Percentiles rank a stretch among this genome's conserved stretches.
Conservation (phyloP, 2,113 vertebrate species). For the Corythaeola cristata region DNA sequence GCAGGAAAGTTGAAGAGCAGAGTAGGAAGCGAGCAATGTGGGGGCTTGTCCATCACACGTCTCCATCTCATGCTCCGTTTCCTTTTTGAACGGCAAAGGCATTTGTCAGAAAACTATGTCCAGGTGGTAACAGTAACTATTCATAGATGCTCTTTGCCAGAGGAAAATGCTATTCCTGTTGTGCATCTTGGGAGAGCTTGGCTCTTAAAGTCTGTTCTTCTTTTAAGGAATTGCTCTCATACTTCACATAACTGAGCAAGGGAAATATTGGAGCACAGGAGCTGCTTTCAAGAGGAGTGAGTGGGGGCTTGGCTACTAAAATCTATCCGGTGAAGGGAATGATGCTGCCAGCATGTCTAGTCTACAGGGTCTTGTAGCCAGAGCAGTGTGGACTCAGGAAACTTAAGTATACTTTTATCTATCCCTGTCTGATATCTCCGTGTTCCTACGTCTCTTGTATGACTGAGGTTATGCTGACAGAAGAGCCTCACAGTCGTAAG, state of each 20-base stretch:
- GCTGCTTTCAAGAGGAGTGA: neutral
- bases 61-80: fast-evolving
- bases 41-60: neutral
- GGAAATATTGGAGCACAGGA: fast-evolving
- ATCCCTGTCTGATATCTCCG: fast-evolving
- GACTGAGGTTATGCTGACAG: neutral
- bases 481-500: neutral
- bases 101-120: neutral
- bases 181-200: neutral
- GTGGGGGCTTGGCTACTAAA: neutral
- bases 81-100: neutral
- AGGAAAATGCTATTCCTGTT: neutral
- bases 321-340: neutral
- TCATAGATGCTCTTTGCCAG: neutral
- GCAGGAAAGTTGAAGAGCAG: neutral
- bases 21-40: fast-evolving
- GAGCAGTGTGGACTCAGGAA: neutral
- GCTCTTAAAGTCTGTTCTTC: neutral
- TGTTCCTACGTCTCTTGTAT: neutral
- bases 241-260: neutral
- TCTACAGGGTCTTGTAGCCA: neutral
- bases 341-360: neutral
- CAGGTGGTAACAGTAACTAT: neutral
- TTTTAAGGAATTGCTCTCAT: neutral
- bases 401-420: neutral